Evolutionary conservation across 2,888 invertebrate species (phyloP).

Genomic region (Amphimallon solstitiale): DNA sequence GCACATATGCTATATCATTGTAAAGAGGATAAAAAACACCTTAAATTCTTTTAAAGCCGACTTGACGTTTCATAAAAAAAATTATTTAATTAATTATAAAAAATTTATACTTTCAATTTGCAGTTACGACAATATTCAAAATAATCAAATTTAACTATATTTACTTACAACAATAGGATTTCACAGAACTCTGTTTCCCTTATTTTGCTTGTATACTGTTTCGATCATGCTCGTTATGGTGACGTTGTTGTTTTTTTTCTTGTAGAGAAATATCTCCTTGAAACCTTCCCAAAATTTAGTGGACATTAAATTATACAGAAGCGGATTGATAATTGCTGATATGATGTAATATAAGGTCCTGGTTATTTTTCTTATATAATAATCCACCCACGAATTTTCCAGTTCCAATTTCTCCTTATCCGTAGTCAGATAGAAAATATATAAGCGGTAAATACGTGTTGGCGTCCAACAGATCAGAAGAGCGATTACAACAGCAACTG

Average conservation of each 20-base stretch:
- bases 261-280: neutral
- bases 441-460: constrained; percentile 5
- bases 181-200: too few species aligned
- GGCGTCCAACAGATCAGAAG: constrained; percentile 19
- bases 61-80: too few species aligned
- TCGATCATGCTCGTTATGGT: too few species aligned
- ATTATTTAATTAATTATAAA: too few species aligned
- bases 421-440: constrained; percentile 6
- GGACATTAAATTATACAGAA: constrained; percentile 16
- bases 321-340: neutral
- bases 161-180: too few species aligned
- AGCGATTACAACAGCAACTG: constrained; percentile 6
- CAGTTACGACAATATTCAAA: too few species aligned
- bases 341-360: constrained; percentile 11
- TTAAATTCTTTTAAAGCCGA: too few species aligned
- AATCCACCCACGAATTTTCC: neutral
- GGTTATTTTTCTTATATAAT: constrained; percentile 12
- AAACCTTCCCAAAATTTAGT: neutral
- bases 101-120: too few species aligned
- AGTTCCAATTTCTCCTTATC: constrained; percentile 14
- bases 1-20: too few species aligned
- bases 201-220: too few species aligned
- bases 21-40: too few species aligned
- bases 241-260: neutral
- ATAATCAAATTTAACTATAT: too few species aligned